Base-by-base conservation (phyloP, 35 echinoderm and acorn worm species). In the Heliocidaris tuberculata region DNA sequence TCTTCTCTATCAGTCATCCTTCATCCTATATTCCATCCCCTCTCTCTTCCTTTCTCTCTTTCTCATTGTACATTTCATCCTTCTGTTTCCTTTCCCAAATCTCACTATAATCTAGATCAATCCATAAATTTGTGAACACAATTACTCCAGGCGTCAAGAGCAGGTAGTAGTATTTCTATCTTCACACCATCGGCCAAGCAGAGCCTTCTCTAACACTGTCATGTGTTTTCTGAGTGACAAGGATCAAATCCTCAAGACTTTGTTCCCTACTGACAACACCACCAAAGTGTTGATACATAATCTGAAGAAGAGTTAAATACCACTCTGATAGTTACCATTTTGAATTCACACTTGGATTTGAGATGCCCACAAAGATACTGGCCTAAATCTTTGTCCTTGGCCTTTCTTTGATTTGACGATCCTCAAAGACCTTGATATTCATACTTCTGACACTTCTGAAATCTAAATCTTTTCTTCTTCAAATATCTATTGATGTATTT, bases 141-240 rank as follows among this genome's bases (percentile, higher is more conserved):
- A 47, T 89, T 89, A 24, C 87, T 42, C 32, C 0, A 5, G 27
- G 7, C 27, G 65, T 78, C 21, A 24, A 78, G 65, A 78, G 65
- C 65, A 78, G 65, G 65, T 24, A 78, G 65, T 78, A 78, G 65
- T 78, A 78, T 78, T 78, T 78, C 65, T 78, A 78, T 78, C 65
- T 78, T 78, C 65, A 19, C 65, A 78, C 65, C 65, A 78, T 27
- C 19, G 2, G 27, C 65, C 65, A 78, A n/a, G 27, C 27, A 19
- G 65, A n/a, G 27, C 21, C 65, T n/a, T 78, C 27, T n/a, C 27
- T 19, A 78, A 78, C 65, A 78, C 65, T 21, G 65, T 78, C 65
- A 27, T 78, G 65, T 78, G 65, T 78, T 24, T 21, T 27, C 7
- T 78, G 65, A 78, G 65, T 78, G 65, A 27, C 65, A 78, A 78